These are phyloP conservation scores for Pollenia griseotomentosa DNA, from an alignment of 2,888 invertebrate genomes.

Conservation along the genomic window DNA sequence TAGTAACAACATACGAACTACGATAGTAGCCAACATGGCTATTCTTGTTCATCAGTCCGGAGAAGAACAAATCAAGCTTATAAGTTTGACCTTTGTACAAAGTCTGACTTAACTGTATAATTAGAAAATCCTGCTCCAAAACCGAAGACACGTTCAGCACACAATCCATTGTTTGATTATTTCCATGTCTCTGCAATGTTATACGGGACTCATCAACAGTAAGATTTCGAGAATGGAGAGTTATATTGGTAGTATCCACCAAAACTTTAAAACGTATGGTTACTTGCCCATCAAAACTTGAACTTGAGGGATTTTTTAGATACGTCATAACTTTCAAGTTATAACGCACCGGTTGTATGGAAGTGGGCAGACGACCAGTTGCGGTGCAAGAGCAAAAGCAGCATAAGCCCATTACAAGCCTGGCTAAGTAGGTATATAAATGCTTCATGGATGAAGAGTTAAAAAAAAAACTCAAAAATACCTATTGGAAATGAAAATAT, in stretches of 20 bases:
- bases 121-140: constrained; percentile 87
- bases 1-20: constrained; percentile 87
- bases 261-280: constrained; percentile 82
- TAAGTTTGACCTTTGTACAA: constrained; percentile 85
- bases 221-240: constrained; percentile 88
- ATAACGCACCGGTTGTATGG: constrained; percentile 84
- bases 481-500: neutral
- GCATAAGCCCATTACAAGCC: constrained; percentile 34
- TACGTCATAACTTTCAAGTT: constrained; percentile 83
- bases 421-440: neutral
- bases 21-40: constrained; percentile 88
- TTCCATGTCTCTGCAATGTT: constrained; percentile 75
- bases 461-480: constrained; percentile 21
- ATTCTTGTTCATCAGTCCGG: constrained; percentile 86
- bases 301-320: constrained; percentile 81
- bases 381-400: constrained; percentile 24
- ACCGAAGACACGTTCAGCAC: constrained; percentile 81
- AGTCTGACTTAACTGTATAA: constrained; percentile 85
- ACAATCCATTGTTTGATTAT: constrained; percentile 75
- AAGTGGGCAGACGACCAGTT: constrained; percentile 82
- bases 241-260: constrained; percentile 86
- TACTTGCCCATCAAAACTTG: constrained; percentile 84
- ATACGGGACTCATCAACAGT: constrained; percentile 84
- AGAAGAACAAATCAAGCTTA: constrained; percentile 86
- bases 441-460: constrained; percentile 38